phyloP scores from a whole-genome alignment of 2,888 invertebrate genomes.

The Papilio demoleus region DNA sequence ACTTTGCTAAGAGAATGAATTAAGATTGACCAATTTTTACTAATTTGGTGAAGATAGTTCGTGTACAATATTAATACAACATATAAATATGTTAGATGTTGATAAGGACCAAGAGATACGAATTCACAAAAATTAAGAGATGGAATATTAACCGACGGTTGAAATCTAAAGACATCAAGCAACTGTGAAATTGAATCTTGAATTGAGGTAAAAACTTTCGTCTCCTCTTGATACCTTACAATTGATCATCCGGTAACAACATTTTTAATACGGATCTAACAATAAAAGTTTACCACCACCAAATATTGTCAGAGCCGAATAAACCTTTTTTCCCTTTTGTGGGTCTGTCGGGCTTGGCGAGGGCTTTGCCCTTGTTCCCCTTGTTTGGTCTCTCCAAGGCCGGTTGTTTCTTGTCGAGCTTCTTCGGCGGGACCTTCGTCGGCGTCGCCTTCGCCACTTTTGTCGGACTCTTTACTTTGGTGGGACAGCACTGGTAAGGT shows the following conservation, averaged over 20 bases:
- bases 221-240: constrained; percentile 77
- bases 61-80: constrained; percentile 73
- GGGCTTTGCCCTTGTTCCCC: constrained; percentile 76
- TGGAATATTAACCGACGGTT: constrained; percentile 50
- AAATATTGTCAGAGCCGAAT: constrained; percentile 93
- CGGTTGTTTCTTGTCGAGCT: constrained; percentile 74
- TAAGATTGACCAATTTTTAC: constrained; percentile 31
- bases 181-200: constrained; percentile 57
- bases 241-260: constrained; percentile 67
- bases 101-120: constrained; percentile 80
- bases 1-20: not conserved
- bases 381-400: constrained; percentile 68
- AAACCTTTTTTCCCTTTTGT: constrained; percentile 90
- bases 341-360: constrained; percentile 82
- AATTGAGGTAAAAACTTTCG: constrained; percentile 68
- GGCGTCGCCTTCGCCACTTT: constrained; percentile 91
- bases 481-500: constrained; percentile 97
- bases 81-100: constrained; percentile 79
- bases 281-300: constrained; percentile 88
- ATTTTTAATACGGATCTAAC: constrained; percentile 64
- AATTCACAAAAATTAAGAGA: constrained; percentile 71
- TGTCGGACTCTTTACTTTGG: constrained; percentile 90
- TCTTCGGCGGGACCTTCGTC: constrained; percentile 84
- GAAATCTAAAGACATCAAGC: constrained; percentile 68
- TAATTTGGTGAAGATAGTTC: constrained; percentile 65